phyloP scores from a whole-genome alignment of 2,888 invertebrate species.

The Endotricha flammealis region DNA sequence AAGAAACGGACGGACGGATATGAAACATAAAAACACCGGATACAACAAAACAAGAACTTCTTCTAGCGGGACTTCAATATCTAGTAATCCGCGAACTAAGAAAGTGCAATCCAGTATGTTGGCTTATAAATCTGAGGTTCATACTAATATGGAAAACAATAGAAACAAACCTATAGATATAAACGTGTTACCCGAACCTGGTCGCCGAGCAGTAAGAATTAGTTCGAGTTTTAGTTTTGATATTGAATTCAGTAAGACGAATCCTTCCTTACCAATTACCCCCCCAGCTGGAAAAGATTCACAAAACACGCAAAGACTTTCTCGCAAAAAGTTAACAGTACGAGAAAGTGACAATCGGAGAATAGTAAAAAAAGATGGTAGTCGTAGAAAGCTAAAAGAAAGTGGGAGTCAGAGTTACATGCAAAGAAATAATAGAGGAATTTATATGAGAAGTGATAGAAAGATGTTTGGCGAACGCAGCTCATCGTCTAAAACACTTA shows the following conservation, averaged over 20 bases:
- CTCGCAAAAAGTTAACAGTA: too few species aligned
- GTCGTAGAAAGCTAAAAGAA: neutral
- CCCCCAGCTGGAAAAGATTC: neutral
- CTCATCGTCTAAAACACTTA: neutral
- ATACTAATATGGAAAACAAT: constrained; percentile 9
- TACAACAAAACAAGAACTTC: constrained; percentile 28
- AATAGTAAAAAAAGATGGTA: neutral
- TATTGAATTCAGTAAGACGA: constrained; percentile 25
- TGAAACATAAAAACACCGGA: constrained; percentile 19
- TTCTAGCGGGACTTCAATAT: constrained; percentile 25
- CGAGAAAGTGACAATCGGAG: too few species aligned
- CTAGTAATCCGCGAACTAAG: constrained; percentile 23
- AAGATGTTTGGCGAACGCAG: neutral
- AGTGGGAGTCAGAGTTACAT: neutral
- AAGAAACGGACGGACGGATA: constrained; percentile 18
- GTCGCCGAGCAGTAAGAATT: constrained; percentile 19
- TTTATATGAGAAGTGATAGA: neutral
- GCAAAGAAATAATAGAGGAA: neutral
- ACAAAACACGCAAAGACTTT: neutral
- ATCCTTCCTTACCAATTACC: too few species aligned
- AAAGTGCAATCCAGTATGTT: constrained; percentile 26
- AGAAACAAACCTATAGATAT: constrained; percentile 6
- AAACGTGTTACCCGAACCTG: constrained; percentile 10
- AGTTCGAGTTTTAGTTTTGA: constrained; percentile 22
- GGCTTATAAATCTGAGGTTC: constrained; percentile 16